These are phyloP conservation scores for Lacerta bilineata DNA, from an alignment of 2,797 vertebrate species.

Conservation along the genomic window DNA sequence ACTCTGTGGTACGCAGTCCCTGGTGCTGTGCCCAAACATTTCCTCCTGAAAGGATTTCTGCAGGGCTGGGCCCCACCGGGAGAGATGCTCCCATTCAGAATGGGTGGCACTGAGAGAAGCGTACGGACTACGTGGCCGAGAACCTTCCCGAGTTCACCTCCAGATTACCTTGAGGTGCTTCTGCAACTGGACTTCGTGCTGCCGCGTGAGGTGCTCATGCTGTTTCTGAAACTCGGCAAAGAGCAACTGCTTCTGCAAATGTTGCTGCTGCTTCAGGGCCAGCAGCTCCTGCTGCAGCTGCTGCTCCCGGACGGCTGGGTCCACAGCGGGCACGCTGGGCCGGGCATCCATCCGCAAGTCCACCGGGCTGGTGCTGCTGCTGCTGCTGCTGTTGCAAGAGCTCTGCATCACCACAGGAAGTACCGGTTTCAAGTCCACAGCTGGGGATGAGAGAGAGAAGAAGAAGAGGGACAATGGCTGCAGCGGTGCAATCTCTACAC, in stretches of 20 bases:
- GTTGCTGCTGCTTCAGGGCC: constrained; percentile 95
- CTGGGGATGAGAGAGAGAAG: constrained; percentile 50
- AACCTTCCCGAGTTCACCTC: constrained; percentile 2
- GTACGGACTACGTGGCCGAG: background rate
- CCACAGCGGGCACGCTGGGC: constrained; percentile 74
- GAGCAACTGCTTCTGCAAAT: constrained; percentile 95
- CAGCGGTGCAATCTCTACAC: background rate
- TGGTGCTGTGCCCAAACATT: background rate
- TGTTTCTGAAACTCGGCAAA: constrained; percentile 99
- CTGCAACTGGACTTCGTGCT: constrained; percentile 95
- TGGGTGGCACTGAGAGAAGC: background rate
- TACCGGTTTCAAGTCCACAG: constrained; percentile 90
- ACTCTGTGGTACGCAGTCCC: background rate
- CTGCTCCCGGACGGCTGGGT: constrained; percentile 87
- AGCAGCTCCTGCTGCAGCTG: constrained; percentile 94
- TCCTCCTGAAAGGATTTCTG: background rate
- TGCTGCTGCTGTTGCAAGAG: constrained; percentile 80
- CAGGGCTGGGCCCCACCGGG: background rate
- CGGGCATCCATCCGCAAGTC: constrained; percentile 87
- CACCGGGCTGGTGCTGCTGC: constrained; percentile 83
- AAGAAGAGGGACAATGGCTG: constrained; percentile 4
- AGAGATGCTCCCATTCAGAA: background rate
- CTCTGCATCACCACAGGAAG: constrained; percentile 90
- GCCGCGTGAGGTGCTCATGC: constrained; percentile 93
- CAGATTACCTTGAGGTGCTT: constrained; percentile 92